Evolutionary conservation across 2,797 vertebrate species (phyloP).

Genomic region (Neosilurus mollespiculum): DNA sequence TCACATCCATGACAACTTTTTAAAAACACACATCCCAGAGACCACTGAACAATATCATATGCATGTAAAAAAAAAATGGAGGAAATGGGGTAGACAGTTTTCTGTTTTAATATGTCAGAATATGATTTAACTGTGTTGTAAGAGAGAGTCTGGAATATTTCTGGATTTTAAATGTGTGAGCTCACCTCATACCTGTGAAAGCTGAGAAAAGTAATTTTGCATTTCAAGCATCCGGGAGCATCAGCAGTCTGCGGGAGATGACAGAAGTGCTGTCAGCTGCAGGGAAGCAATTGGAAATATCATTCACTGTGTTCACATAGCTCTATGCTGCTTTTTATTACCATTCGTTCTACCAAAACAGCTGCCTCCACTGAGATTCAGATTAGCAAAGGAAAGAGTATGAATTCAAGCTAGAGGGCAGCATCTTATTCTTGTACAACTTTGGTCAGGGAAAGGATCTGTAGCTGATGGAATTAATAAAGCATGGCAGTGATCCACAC

Average conservation of each 20-base stretch:
- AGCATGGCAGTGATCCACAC: slow-evolving; percentile 26
- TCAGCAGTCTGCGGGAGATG: slow-evolving; percentile 13
- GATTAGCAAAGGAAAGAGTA: slow-evolving; percentile 26
- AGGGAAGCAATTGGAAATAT: slow-evolving; percentile 29
- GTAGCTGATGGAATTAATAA: slow-evolving; percentile 35
- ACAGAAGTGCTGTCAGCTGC: slow-evolving; percentile 29
- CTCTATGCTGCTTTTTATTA: slow-evolving; percentile 33
- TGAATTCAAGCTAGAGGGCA: slow-evolving; percentile 41
- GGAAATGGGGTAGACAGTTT: not conserved
- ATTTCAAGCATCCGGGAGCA: slow-evolving; percentile 15
- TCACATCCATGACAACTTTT: slow-evolving; percentile 33
- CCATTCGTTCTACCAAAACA: slow-evolving; percentile 33
- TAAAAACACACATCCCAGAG: slow-evolving; percentile 19
- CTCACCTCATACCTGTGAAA: not conserved
- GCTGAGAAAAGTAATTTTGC: slow-evolving; percentile 10
- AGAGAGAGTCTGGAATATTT: not conserved
- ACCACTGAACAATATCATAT: slow-evolving; percentile 16
- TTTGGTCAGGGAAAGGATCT: slow-evolving; percentile 28
- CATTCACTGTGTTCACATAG: slow-evolving; percentile 14
- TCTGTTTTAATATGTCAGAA: slow-evolving; percentile 7
- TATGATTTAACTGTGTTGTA: not conserved
- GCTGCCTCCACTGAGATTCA: slow-evolving; percentile 23
- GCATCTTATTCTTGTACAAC: slow-evolving; percentile 36
- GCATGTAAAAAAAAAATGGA: not conserved
- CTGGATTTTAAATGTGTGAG: not conserved